Conservation (phyloP, 2,113 vertebrate species). For the Leucoraja erinaceus region DNA sequence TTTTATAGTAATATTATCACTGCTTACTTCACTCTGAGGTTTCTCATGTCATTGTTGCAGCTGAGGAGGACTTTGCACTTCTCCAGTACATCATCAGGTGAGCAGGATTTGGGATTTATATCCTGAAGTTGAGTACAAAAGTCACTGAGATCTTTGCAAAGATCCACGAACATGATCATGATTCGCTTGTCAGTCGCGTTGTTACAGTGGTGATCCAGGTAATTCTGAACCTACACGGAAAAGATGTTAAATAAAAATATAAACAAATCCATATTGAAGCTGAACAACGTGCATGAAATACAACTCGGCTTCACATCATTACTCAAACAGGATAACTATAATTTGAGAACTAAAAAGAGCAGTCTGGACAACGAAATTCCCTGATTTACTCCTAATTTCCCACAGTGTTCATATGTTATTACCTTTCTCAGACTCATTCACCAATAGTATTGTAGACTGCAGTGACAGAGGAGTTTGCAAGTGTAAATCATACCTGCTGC, state of each 20-base stretch:
- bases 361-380: not conserved
- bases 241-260: not conserved
- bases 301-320: not conserved
- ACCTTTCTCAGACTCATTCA: not conserved
- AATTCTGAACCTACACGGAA: conserved; percentile 59
- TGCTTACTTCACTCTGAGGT: conserved; percentile 63
- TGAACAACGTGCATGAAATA: not conserved
- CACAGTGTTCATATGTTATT: not conserved
- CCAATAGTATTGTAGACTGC: not conserved
- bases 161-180: conserved; percentile 62
- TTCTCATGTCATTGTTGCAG: conserved; percentile 59
- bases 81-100: conserved; percentile 48
- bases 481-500: not conserved
- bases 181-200: conserved; percentile 59
- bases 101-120: conserved; percentile 41
- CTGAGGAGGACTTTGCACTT: conserved; percentile 58
- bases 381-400: not conserved
- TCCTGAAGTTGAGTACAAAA: conserved; percentile 55
- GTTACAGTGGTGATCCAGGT: conserved; percentile 61
- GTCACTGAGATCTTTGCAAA: conserved; percentile 54
- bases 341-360: not conserved
- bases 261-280: not conserved
- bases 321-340: not conserved
- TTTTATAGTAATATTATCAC: not conserved
- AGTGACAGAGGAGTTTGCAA: not conserved